Percentiles rank a stretch among this genome's conserved stretches.
phyloP scores from a whole-genome alignment of 2,888 invertebrate species.

The Campaea margaritaria region DNA sequence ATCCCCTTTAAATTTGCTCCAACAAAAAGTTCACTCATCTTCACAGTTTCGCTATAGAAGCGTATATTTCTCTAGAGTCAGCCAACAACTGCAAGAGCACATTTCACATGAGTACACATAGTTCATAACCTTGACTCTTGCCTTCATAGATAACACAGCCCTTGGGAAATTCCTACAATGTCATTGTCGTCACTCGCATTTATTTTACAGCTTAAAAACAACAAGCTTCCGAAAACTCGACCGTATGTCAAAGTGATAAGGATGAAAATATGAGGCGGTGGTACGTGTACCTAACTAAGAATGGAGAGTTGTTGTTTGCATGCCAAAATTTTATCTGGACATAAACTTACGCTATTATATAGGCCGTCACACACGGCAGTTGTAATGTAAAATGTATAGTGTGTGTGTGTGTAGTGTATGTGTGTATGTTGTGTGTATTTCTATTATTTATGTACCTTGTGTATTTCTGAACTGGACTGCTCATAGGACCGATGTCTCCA shows the following conservation, averaged over 20 bases:
- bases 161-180: constrained; percentile 23
- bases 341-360: constrained; percentile 7
- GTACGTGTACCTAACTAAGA: neutral
- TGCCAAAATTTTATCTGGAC: constrained; percentile 25
- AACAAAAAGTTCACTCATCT: constrained; percentile 1
- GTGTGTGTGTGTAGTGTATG: too few relatives aligned
- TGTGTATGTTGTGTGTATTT: too few relatives aligned
- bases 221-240: constrained; percentile 4
- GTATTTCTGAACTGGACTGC: too few relatives aligned
- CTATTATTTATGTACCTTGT: too few relatives aligned
- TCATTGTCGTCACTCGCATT: constrained; percentile 10
- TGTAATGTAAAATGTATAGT: too few relatives aligned
- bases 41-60: neutral
- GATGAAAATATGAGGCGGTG: neutral
- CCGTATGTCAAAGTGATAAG: constrained; percentile 1
- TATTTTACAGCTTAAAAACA: constrained; percentile 7
- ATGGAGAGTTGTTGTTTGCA: constrained; percentile 5
- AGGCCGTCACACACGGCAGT: neutral
- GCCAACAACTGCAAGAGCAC: constrained; percentile 1
- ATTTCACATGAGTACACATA: constrained; percentile 15
- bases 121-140: constrained; percentile 29
- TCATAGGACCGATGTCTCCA: too few relatives aligned
- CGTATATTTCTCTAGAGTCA: constrained; percentile 23
- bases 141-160: constrained; percentile 18
- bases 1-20: neutral